phyloP scores from a whole-genome alignment of 2,113 vertebrate species.

The Himantopus leucocephalus region DNA sequence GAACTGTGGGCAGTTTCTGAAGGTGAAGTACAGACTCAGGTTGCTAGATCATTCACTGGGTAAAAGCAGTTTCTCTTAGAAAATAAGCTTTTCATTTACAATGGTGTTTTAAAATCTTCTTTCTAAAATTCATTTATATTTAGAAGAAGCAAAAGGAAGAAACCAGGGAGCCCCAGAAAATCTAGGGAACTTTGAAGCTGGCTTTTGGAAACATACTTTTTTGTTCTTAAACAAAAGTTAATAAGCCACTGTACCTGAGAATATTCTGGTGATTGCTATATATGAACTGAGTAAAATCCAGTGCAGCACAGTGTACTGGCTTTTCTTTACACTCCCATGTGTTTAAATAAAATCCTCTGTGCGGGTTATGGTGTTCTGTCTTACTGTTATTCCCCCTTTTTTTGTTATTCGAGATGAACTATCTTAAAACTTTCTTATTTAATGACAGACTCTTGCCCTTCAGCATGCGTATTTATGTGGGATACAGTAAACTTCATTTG shows the following conservation, averaged over 20 bases:
- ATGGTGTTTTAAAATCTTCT: background rate
- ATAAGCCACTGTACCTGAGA: background rate
- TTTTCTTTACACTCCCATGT: background rate
- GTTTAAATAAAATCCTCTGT: background rate
- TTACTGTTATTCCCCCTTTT: background rate
- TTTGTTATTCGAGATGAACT: background rate
- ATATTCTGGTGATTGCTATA: background rate
- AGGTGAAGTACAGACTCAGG: background rate
- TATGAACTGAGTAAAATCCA: background rate
- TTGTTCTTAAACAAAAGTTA: background rate
- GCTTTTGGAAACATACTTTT: background rate
- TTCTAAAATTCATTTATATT: background rate
- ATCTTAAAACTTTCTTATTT: background rate
- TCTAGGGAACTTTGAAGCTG: background rate
- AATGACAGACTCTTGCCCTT: background rate
- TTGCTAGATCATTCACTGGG: background rate
- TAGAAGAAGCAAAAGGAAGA: background rate
- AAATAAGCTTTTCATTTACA: background rate
- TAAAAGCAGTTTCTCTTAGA: background rate
- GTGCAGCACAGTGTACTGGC: background rate
- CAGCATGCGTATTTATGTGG: background rate
- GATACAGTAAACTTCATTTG: background rate
- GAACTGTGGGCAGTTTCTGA: background rate
- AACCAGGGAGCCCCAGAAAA: background rate
- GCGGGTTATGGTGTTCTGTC: background rate